These are phyloP conservation scores for Porites cylindrica DNA, from an alignment of 92 coral and sea anemone species.

Conservation along the genomic window DNA sequence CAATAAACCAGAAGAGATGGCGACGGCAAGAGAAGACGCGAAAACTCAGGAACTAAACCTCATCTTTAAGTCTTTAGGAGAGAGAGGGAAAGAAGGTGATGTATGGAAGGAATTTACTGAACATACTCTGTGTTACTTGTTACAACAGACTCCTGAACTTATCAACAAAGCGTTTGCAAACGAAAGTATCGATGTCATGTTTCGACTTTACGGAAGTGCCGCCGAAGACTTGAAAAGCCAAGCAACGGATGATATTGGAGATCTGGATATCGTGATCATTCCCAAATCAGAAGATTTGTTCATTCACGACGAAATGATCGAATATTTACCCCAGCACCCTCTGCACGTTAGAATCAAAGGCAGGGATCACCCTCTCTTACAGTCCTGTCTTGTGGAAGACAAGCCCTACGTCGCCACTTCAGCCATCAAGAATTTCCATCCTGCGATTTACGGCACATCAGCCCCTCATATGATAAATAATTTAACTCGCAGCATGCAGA, in stretches of 20 bases:
- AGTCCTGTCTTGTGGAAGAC: slow-evolving; percentile 54
- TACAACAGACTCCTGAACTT: background rate
- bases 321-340: slow-evolving; percentile 16
- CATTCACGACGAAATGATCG: slow-evolving; percentile 60
- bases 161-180: background rate
- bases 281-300: slow-evolving; percentile 51
- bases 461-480: background rate
- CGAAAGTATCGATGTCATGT: background rate
- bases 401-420: slow-evolving; percentile 63
- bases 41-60: slow-evolving; percentile 35
- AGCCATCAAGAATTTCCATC: slow-evolving; percentile 60
- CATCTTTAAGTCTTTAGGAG: slow-evolving; percentile 42
- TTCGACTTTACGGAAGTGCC: slow-evolving; percentile 63
- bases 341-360: slow-evolving; percentile 69
- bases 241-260: slow-evolving; percentile 62
- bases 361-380: slow-evolving; percentile 49
- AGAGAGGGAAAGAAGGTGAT: slow-evolving; percentile 24
- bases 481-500: background rate
- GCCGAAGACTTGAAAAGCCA: slow-evolving; percentile 61
- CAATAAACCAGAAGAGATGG: slow-evolving; percentile 23
- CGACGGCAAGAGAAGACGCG: background rate
- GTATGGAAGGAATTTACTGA: slow-evolving; percentile 16
- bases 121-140: background rate
- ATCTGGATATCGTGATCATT: slow-evolving; percentile 65
- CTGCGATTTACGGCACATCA: slow-evolving; percentile 55